Evolutionary conservation across 2,113 vertebrate genomes (phyloP).

Genomic region (Esox niger): DNA sequence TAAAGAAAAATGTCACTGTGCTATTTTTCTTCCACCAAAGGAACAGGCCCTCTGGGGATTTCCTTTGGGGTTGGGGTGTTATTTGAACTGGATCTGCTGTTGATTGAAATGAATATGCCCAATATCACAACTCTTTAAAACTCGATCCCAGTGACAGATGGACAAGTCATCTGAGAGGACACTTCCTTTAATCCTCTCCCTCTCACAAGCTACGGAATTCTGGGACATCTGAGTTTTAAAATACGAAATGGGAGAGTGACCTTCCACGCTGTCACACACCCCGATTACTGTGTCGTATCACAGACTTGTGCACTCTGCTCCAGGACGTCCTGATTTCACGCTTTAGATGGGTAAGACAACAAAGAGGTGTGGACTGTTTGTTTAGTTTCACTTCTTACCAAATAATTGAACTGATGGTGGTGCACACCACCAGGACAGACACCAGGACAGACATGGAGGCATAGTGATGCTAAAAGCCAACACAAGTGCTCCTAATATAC

Average conservation of each 20-base stretch:
- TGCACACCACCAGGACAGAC: constrained; percentile 27
- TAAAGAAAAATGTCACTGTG: constrained; percentile 20
- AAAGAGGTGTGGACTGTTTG: constrained; percentile 64
- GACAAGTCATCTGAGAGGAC: constrained; percentile 67
- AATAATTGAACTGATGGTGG: constrained; percentile 23
- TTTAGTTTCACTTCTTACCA: constrained; percentile 52
- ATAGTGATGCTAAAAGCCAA: constrained; percentile 7
- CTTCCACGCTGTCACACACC: constrained; percentile 38
- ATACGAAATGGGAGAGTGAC: constrained; percentile 50
- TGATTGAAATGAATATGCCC: constrained; percentile 69
- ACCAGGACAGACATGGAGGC: constrained; percentile 52
- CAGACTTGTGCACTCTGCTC: constrained; percentile 20
- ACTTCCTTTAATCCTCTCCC: constrained; percentile 67
- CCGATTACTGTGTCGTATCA: constrained; percentile 14
- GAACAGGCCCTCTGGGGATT: constrained; percentile 51
- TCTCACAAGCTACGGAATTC: constrained; percentile 65
- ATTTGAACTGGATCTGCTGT: constrained; percentile 70
- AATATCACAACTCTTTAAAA: constrained; percentile 69
- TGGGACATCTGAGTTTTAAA: constrained; percentile 43
- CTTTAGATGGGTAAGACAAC: constrained; percentile 52
- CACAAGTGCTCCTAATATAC: neutral
- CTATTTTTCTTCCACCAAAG: constrained; percentile 44
- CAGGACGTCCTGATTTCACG: constrained; percentile 57
- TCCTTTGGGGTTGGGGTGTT: constrained; percentile 56
- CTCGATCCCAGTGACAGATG: constrained; percentile 72